Conservation (phyloP, 2,113 vertebrate genomes). For the Arenaria interpres region DNA sequence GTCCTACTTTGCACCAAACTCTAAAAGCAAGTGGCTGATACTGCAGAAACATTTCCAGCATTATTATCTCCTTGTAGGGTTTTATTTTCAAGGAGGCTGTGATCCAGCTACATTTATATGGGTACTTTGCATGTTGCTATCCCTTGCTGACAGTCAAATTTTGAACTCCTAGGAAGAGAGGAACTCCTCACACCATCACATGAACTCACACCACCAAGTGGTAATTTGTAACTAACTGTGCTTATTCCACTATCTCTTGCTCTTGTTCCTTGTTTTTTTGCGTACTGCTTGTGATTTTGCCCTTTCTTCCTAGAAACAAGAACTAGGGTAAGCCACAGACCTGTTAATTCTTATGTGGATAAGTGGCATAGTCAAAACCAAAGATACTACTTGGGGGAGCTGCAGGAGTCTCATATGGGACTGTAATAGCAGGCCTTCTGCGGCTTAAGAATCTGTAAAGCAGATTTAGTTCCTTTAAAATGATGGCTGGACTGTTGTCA, state of each 20-base stretch:
- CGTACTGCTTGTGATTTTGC: background rate
- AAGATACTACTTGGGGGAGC: background rate
- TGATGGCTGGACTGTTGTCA: background rate
- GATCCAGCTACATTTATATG: background rate
- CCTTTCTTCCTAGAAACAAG: background rate
- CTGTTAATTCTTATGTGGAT: background rate
- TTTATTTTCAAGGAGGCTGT: background rate
- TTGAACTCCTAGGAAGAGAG: background rate
- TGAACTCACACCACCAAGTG: background rate
- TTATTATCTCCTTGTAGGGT: background rate
- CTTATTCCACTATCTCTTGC: background rate
- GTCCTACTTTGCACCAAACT: background rate
- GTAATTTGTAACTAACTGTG: background rate
- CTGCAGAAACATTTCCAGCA: background rate
- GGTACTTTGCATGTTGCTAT: background rate
- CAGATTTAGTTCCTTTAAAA: conserved; percentile 4
- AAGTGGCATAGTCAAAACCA: background rate
- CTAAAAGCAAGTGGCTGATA: background rate
- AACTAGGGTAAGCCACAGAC: background rate
- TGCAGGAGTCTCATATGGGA: background rate
- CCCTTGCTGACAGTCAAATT: background rate
- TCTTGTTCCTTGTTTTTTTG: background rate
- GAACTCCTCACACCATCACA: background rate
- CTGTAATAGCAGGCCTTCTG: background rate
- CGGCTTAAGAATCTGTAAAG: background rate